phyloP scores from a whole-genome alignment of 2,888 invertebrate genomes.

The Orthonychiurus folsomi region DNA sequence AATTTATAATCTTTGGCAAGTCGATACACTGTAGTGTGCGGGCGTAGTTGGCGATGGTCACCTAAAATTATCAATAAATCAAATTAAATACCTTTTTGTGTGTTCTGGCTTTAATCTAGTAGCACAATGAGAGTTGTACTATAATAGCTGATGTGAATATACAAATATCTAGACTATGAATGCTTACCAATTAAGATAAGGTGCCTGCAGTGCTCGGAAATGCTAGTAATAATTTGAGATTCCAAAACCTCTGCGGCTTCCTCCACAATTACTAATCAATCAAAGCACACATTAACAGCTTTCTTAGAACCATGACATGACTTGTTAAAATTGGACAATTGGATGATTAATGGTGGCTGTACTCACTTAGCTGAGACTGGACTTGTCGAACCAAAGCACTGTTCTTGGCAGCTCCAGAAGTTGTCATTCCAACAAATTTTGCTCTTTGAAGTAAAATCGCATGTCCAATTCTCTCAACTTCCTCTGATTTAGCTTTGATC shows the following conservation, averaged over 20 bases:
- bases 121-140: too few species aligned
- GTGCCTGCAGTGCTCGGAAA: conserved; percentile 65
- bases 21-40: conserved; percentile 59
- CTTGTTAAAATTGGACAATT: conserved; percentile 2
- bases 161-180: not conserved
- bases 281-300: too few species aligned
- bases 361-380: conserved; percentile 55
- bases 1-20: conserved; percentile 58
- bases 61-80: conserved; percentile 49
- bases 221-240: conserved; percentile 65
- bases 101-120: not conserved
- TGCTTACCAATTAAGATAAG: conserved; percentile 68
- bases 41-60: conserved; percentile 73
- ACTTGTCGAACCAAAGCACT: conserved; percentile 55
- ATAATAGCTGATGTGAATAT: too few species aligned
- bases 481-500: conserved; percentile 19
- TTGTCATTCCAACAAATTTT: conserved; percentile 59
- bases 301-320: not conserved
- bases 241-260: conserved; percentile 85
- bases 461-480: conserved; percentile 20
- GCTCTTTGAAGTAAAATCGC: conserved; percentile 26
- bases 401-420: conserved; percentile 62
- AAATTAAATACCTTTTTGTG: too few species aligned
- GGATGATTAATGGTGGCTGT: conserved; percentile 11
- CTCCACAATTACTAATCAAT: conserved; percentile 72